Evolutionary conservation across 2,113 vertebrate genomes (phyloP), one percentile per base, ranked within the genome.

Genomic region (Stomatorhinus ivindoensis): DNA sequence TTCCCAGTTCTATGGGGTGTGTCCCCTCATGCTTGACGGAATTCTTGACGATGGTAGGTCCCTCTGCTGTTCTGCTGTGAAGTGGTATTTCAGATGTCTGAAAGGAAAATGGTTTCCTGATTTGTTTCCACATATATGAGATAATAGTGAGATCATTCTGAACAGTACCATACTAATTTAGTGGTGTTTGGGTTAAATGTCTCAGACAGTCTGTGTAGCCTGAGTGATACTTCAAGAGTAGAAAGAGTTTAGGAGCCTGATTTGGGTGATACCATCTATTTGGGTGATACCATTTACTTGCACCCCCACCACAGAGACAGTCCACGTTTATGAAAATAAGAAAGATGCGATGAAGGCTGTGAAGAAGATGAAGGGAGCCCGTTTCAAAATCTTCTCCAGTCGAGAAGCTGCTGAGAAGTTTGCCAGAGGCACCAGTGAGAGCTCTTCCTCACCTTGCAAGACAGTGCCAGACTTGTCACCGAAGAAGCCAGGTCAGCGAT

Each of bases 331-430:
- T 39, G 50, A 39, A 21, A 58, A 58, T 58, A 58, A 58, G 7
- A 58, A 39, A 31, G 86, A 87, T 53, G 86, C 86, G 0, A 87
- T 87, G 86, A 87, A 87, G 51, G 86, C 86, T 19, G 51, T 87
- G 86, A 55, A 42, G 51, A 44, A 19, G 27, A 87, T 87, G 86
- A 87, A 42, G 39, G 86, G 86, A 55, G 86, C 86, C 31, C 50
- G 86, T 61, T 87, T 87, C 35, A 87, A 87, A 58, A 87, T 87
- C 35, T 87, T 87, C 86, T 87, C 86, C 50, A 87, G n/a, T 35
- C 50, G 86, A 87, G 86, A 87, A 9, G 86, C 55, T 39, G 86
- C 86, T 39, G 86, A 42, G 44, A 58, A 44, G 51, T 87, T 87
- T 87, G 3, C 86, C 51, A 39, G 19, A 24, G 50, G 85, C 19